Base-by-base conservation (phyloP, 1,140 invertebrate species). In the Drosophila willistoni region DNA sequence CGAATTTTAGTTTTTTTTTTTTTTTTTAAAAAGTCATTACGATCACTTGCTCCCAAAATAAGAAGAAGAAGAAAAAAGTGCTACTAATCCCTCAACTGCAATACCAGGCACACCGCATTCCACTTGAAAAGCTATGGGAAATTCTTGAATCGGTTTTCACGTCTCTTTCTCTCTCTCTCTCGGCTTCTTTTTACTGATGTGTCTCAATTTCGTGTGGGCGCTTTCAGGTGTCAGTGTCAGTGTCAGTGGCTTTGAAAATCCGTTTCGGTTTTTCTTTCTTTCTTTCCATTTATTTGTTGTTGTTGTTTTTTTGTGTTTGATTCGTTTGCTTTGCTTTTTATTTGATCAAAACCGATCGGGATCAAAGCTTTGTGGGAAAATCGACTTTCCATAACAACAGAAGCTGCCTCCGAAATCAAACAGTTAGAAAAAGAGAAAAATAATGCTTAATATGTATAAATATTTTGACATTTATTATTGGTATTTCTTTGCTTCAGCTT, bases 161-260 rank as follows among this genome's bases (percentile, higher is more conserved):
- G 44, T 51, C 5, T 36, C 51, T 9, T 2, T 55, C 10, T 17
- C 25, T 13, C 9, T 7, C 7, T 56, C 63, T 19, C 19, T 39
- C 29, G 6, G 14, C 13, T 12, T 14, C 22, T 25, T 62, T 59
- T 69, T 47, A 6, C 64, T 64, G 59, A 39, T 66, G 74, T 85
- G 67, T 85, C 81, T 85, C 81, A 81, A 81, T 74, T 84, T 77
- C 79, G 84, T 86, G 83, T 86, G 83, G 83, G 83, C 83, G 83
- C 82, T 73, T 82, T 82, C 79, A 89, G 79, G 76, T 89, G 84
- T 86, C 83, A 87, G 44, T 51, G 44, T 47, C 42, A 47, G 42
- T 51, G 44, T 47, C 44, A 47, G 44, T 77, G 64, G 65, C 63
- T 54, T 19, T 62, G 57, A 82, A 87, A 86, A 87, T 82, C 79